These are phyloP conservation scores for Empidonax traillii DNA, from an alignment of 2,113 vertebrate species.

Conservation along the genomic window DNA sequence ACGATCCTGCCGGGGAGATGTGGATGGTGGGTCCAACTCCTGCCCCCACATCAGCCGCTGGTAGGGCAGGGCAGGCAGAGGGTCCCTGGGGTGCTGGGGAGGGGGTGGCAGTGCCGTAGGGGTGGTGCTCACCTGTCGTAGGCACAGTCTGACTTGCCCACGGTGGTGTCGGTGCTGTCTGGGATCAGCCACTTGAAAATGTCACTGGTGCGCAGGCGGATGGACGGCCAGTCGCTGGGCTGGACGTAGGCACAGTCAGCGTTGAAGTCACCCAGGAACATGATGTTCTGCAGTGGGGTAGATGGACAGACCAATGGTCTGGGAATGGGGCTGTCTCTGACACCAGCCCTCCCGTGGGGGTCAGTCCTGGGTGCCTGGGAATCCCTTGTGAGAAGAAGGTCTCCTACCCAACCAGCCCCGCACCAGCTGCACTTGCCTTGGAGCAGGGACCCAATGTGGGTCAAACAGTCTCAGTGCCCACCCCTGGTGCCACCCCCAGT, in stretches of 20 bases:
- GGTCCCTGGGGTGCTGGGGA: accelerated
- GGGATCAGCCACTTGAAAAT: constrained; percentile 88
- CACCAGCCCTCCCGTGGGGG: accelerated
- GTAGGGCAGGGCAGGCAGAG: accelerated
- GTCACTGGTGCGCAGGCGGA: constrained; percentile 83
- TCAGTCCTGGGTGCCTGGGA: neutral
- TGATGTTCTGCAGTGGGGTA: constrained; percentile 75
- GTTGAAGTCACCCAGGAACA: constrained; percentile 93
- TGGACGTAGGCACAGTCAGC: constrained; percentile 83
- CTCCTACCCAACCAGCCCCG: neutral
- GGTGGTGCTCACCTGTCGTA: constrained; percentile 79
- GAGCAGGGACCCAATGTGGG: accelerated
- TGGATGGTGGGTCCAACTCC: accelerated
- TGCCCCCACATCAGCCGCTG: accelerated
- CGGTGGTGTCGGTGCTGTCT: constrained; percentile 81
- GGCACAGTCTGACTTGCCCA: constrained; percentile 80
- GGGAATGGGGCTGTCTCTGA: neutral
- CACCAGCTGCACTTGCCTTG: accelerated
- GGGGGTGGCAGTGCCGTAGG: accelerated
- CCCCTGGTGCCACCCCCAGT: accelerated
- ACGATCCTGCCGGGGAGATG: constrained; percentile 78
- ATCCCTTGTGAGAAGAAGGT: accelerated
- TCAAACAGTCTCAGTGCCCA: neutral
- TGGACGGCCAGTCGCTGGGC: constrained; percentile 71
- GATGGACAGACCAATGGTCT: accelerated